Evolutionary conservation across 2,888 invertebrate species (phyloP).

Genomic region (Herminia tarsipennalis): DNA sequence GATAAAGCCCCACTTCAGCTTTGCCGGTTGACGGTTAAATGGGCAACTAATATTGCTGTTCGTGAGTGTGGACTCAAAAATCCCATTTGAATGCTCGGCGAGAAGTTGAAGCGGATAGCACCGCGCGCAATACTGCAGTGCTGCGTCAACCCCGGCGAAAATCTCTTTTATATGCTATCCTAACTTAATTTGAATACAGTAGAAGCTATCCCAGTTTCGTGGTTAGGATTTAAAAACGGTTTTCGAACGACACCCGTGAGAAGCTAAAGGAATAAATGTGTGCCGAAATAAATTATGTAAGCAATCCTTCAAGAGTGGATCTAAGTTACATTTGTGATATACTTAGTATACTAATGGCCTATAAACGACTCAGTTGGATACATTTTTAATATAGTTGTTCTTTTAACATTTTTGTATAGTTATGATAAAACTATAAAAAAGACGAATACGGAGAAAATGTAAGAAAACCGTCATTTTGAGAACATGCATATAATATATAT

Average conservation of each 20-base stretch:
- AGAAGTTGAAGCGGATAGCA: constrained; percentile 34
- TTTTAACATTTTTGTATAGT: too few species aligned
- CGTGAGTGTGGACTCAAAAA: constrained; percentile 41
- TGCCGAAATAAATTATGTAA: constrained; percentile 23
- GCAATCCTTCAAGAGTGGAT: constrained; percentile 9
- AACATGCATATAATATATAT: too few species aligned
- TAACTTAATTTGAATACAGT: constrained; percentile 45
- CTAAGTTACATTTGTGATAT: background rate
- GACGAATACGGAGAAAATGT: too few species aligned
- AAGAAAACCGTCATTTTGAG: too few species aligned
- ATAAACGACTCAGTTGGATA: background rate
- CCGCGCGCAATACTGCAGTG: constrained; percentile 29
- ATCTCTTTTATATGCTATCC: constrained; percentile 43
- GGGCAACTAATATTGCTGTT: constrained; percentile 42
- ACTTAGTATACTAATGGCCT: too few species aligned
- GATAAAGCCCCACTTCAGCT: constrained; percentile 16
- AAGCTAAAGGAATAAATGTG: constrained; percentile 21
- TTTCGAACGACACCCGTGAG: constrained; percentile 4
- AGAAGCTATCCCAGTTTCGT: constrained; percentile 31
- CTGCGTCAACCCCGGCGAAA: constrained; percentile 34
- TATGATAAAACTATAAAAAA: too few species aligned
- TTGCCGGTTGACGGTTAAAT: constrained; percentile 33
- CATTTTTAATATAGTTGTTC: too few species aligned
- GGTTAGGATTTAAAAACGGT: constrained; percentile 26
- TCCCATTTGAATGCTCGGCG: constrained; percentile 40